Evolutionary conservation across 2,888 invertebrate species (phyloP), one percentile per base, ranked within the genome.

Genomic region (Byasa hedistus): DNA sequence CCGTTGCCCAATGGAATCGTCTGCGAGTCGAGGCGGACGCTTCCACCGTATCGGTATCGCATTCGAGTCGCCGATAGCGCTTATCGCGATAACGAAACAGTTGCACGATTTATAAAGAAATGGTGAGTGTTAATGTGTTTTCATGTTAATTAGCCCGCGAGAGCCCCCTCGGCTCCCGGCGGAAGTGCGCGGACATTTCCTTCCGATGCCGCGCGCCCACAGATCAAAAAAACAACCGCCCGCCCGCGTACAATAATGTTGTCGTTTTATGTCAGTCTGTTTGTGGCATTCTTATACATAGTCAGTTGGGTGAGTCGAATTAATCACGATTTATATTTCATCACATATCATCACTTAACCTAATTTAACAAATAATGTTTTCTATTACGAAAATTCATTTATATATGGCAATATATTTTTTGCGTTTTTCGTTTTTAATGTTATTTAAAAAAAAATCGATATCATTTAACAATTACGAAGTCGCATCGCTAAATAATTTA

Each of bases 91-190:
- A 80, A 73, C 69, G 76, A 73, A 75, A 78, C 80, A 74, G 78
- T 78, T 75, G 78, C 70, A 68, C 72, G 75, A 76, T 75, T 76
- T 75, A 77, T 73, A 80, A 83, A 84, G 82, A 84, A 89, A 88
- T 86, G 88, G 89, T 90, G 77, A 85, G 88, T 81, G 73, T 79
- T 82, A 76, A 77, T 76, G 73, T 72, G 72, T 76, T 79, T 80
- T 78, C 71, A 70, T 75, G 71, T 69, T 77, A 78, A 82, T 81
- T 78, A 79, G 74, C 61, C 59, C 68, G 73, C 69, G 69, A 69
- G 69, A 70, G 66, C 58, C 59, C 64, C 61, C 56, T 57, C 54
- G 59, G 56, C 63, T 57, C 54, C 56, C 36, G 54, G 60, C 57
- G 32, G 55, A 68, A 56, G 60, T 52, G 66, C 64, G 56, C 56